Evolutionary conservation across 2,888 invertebrate genomes (phyloP), one percentile per base, ranked within the genome.

Genomic region (Lissonota sp.): DNA sequence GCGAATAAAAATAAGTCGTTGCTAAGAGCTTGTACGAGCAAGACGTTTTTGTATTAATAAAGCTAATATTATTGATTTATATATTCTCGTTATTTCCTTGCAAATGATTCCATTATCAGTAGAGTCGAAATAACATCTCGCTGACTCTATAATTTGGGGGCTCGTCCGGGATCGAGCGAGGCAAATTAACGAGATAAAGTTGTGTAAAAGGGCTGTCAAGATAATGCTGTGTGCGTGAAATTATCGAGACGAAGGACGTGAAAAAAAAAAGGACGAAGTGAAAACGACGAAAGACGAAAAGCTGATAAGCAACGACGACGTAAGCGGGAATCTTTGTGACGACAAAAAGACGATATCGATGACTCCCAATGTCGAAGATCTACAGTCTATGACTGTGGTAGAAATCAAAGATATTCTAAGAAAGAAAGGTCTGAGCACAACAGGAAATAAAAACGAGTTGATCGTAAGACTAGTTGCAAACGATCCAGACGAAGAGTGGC

Each of bases 91-190:
- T 26, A 26, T 26, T 26, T 26, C 26, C 3, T 26, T 3, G 26
- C 26, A 1, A 26, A 26, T 26, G 26, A 26, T 26, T 26, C 26
- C 26, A 26, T 3, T 2, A 26, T 26, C 1, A 26, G 1, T 3
- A 26, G 26, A 26, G 26, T 26, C 26, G n/a, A 26, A 26, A 26
- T 26, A 26, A 26, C 26, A 26, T 26, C 26, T 26, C 3, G 3
- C 26, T 2, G 26, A 26, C 26, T 26, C 26, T 26, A 26, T 26
- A 55, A 6, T 49, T 63, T 71, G 73, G 73, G 73, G 73, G 73
- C 73, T 73, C 73, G 55, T 53, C 73, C 73, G 73, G 55, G 73
- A 73, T 73, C n/a, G 40, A 40, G 53, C 51, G 63, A 63, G 26
- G n/a, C n/a, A 3, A 60, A 46, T 39, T 46, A 10, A 39, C 37